These are phyloP conservation scores for Zeus faber DNA, from an alignment of 2,113 vertebrate species.

Conservation along the genomic window DNA sequence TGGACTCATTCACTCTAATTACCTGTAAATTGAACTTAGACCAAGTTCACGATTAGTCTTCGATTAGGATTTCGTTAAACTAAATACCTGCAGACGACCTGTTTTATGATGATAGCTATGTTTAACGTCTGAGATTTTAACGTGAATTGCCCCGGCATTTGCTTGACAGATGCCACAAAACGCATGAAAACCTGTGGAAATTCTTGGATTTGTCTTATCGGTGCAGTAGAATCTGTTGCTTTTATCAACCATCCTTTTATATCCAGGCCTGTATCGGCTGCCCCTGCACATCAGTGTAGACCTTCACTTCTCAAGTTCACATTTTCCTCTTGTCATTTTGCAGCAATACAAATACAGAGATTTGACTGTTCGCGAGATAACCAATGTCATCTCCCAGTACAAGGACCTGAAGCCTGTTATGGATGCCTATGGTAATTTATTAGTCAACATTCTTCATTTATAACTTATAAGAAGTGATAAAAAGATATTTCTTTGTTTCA, in stretches of 20 bases:
- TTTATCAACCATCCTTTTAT: background rate
- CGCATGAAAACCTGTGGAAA: too few species aligned
- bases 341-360: conserved; percentile 98
- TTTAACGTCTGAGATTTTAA: too few species aligned
- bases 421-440: conserved; percentile 88
- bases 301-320: background rate
- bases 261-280: background rate
- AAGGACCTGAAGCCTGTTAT: conserved; percentile 96
- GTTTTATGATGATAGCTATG: too few species aligned
- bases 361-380: conserved; percentile 90
- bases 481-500: background rate
- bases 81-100: too few species aligned
- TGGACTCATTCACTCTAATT: too few species aligned
- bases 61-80: too few species aligned
- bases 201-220: too few species aligned
- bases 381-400: conserved; percentile 89
- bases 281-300: background rate
- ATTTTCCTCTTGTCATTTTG: conserved; percentile 39
- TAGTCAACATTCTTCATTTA: background rate
- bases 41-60: too few species aligned
- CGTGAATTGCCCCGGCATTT: too few species aligned
- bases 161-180: too few species aligned
- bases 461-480: background rate
- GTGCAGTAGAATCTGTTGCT: background rate
- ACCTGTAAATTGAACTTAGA: too few species aligned